Base-by-base conservation (phyloP, 2,113 vertebrate genomes). In the Marmota flaviventris region DNA sequence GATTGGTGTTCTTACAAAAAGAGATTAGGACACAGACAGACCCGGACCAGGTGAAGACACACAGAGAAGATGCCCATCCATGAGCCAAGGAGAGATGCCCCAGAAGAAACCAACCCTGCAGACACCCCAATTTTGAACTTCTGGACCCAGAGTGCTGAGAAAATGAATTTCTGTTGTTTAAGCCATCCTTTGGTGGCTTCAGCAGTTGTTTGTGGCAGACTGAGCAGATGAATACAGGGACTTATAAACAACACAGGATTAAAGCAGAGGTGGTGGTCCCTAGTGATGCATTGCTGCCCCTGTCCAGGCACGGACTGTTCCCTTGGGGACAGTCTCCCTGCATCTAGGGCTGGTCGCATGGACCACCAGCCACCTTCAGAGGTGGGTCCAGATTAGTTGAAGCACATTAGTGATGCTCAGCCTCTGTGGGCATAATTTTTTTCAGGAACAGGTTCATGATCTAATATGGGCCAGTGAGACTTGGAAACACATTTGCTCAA, bases 261-360 rank as follows among this genome's bases (percentile, higher is more conserved):
- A 73, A 72, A 51, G 29, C 3, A 32, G 85, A 67, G 12, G 25
- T 2, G 27, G 22, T 39, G 56, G 32, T 24, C 51, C 13, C 0
- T 2, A 6, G 67, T 24, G 27, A 25, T 1, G 34, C 29, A 27
- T 39, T 12, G 11, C 8, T 24, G 2, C 48, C 32, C 45, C 29
- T 8, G 3, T 0, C 4, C 0, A 14, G 27, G 73, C 86, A 12
- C 0, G 2, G 61, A 4, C 5, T 1, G 1, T 18, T 37, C 63
- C 53, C 29, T 14, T 8, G 0, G 8, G 27, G 51, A 18, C 8
- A 1, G 20, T 69, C 37, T 37, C 3, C 72, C 37, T 4, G 11
- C 5, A 0, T 27, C 29, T 24, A 27, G 0, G 18, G 24, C 16
- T 2, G 91, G 87, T 48, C 4, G 2, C 11, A 3, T 2, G 9